Percentiles rank a stretch among this genome's conserved stretches.
Conservation (phyloP, 2,113 vertebrate genomes). For the Plecturocebus donacophilus region DNA sequence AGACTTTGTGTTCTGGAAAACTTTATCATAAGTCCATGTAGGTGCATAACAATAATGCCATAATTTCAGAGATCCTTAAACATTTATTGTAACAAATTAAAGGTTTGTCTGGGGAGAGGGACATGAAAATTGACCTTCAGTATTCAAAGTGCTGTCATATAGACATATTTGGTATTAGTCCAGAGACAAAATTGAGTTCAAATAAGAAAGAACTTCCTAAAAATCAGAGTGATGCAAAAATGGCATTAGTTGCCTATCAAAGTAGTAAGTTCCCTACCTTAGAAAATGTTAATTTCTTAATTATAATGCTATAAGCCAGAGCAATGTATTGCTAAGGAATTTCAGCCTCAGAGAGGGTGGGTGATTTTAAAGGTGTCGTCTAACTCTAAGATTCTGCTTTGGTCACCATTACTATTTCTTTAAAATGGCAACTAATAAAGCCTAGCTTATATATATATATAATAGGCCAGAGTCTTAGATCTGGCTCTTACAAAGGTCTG, state of each 20-base stretch:
- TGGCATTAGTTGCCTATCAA: neutral
- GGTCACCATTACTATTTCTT: neutral
- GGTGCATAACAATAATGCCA: neutral
- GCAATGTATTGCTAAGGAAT: neutral
- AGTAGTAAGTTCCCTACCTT: neutral
- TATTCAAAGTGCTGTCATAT: neutral
- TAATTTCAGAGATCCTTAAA: neutral
- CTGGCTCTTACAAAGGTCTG: neutral
- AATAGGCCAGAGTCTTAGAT: neutral
- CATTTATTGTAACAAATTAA: neutral
- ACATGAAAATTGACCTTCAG: neutral
- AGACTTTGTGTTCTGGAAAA: neutral
- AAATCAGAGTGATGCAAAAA: neutral
- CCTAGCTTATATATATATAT: neutral
- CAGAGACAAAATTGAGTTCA: neutral
- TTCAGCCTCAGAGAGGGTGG: neutral
- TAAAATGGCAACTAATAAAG: neutral
- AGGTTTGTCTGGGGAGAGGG: neutral
- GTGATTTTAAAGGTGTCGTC: neutral
- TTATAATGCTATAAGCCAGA: neutral
- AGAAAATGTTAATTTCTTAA: neutral
- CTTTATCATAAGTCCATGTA: neutral
- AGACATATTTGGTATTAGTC: neutral
- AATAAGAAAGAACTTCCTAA: neutral
- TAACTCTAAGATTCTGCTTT: neutral